phyloP scores from a whole-genome alignment of 1,140 invertebrate species.

The Meloidogyne hapla region DNA sequence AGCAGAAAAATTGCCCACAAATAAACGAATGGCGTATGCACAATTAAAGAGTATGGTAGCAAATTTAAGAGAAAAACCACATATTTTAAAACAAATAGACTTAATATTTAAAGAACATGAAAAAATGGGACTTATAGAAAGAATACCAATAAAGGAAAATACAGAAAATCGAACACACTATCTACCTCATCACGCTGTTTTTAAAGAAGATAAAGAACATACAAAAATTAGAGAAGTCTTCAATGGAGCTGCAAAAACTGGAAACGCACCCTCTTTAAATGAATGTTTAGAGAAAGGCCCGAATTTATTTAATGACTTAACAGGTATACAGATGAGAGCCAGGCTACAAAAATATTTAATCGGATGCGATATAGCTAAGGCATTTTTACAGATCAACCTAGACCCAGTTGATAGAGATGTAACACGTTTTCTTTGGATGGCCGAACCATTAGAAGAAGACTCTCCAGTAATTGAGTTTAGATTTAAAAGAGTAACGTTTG shows the following conservation, averaged over 20 bases:
- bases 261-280: neutral
- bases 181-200: too few relatives aligned
- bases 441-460: neutral
- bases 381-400: constrained; percentile 5
- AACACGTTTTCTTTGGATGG: constrained; percentile 16
- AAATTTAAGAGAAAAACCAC: too few relatives aligned
- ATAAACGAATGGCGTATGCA: neutral
- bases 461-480: neutral
- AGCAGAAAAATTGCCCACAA: neutral
- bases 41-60: too few relatives aligned
- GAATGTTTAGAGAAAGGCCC: neutral
- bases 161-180: too few relatives aligned
- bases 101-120: too few relatives aligned
- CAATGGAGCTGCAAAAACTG: neutral
- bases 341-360: neutral
- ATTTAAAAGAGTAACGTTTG: constrained; percentile 18
- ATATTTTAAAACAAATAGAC: too few relatives aligned
- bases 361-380: neutral
- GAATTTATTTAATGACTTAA: neutral
- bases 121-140: too few relatives aligned
- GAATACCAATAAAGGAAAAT: too few relatives aligned
- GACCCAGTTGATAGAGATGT: neutral
- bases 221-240: neutral
- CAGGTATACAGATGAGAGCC: neutral
- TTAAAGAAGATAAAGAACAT: too few relatives aligned